A percentile compares a stretch with the other conserved stretches of the same genome.
phyloP scores from a whole-genome alignment of 2,113 vertebrate genomes.

The Atractosteus spatula region DNA sequence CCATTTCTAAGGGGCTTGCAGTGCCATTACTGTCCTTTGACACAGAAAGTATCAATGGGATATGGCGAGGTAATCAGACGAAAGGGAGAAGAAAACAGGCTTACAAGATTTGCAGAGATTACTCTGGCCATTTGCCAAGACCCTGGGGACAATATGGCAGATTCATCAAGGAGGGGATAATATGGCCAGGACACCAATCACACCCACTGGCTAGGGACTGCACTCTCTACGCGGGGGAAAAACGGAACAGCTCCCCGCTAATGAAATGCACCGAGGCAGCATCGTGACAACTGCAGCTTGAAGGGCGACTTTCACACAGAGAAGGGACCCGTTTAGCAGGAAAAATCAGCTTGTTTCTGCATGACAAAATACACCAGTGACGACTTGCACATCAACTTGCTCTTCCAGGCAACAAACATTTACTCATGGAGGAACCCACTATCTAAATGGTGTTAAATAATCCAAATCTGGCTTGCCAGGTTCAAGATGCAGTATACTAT shows the following conservation, averaged over 20 bases:
- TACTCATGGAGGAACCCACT: no score
- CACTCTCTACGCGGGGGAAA: no score
- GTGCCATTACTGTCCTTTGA: neutral
- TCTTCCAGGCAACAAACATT: no score
- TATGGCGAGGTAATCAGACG: neutral
- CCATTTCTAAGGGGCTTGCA: neutral
- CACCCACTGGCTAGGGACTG: neutral
- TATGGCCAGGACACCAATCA: neutral
- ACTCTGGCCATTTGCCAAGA: neutral
- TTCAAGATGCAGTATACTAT: no score
- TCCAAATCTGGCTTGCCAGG: no score
- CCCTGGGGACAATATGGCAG: neutral
- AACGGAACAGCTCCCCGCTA: neutral
- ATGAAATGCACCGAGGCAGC: neutral
- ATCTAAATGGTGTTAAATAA: no score
- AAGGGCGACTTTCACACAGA: no score
- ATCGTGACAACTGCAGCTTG: no score
- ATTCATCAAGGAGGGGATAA: neutral
- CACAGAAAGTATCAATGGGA: neutral
- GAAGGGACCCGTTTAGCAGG: no score
- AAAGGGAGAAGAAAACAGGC: neutral
- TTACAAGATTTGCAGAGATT: slow-evolving; percentile 3
- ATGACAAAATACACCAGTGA: no score
- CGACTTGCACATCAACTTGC: no score
- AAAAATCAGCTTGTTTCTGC: no score